These are phyloP conservation scores for Buceros bicornis DNA, from an alignment of 2,797 vertebrate genomes.

Conservation along the genomic window DNA sequence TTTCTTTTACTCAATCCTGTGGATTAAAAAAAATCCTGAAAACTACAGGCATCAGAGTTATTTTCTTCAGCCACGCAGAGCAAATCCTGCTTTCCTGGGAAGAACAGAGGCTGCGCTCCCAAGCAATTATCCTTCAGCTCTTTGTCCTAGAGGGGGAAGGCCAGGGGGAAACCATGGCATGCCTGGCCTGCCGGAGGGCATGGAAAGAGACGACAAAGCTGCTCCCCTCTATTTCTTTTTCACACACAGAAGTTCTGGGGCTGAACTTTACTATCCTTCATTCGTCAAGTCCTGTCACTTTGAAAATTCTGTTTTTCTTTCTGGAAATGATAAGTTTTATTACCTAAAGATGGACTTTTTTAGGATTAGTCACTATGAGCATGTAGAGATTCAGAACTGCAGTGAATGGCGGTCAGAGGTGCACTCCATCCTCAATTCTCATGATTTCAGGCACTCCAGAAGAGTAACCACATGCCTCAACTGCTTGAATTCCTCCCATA, in stretches of 20 bases:
- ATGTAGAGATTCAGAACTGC: accelerated
- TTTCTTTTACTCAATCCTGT: neutral
- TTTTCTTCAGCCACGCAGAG: neutral
- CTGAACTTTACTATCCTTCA: neutral
- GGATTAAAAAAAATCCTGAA: neutral
- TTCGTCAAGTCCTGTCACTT: neutral
- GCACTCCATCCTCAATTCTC: neutral
- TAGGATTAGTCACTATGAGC: neutral
- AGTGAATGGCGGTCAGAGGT: accelerated
- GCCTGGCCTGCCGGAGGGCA: neutral
- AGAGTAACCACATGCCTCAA: neutral
- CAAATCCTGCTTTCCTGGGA: neutral
- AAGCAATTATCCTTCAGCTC: neutral
- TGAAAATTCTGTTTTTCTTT: neutral
- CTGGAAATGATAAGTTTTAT: neutral
- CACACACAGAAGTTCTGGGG: neutral
- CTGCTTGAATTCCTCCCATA: neutral
- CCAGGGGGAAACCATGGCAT: neutral
- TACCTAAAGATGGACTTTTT: neutral
- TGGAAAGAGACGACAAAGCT: neutral
- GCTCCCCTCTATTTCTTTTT: neutral
- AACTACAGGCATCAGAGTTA: neutral
- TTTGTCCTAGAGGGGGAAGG: neutral
- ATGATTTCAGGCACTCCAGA: neutral
- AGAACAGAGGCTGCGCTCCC: neutral